phyloP scores from a whole-genome alignment of 2,113 vertebrate genomes.

The Elephantulus edwardii region DNA sequence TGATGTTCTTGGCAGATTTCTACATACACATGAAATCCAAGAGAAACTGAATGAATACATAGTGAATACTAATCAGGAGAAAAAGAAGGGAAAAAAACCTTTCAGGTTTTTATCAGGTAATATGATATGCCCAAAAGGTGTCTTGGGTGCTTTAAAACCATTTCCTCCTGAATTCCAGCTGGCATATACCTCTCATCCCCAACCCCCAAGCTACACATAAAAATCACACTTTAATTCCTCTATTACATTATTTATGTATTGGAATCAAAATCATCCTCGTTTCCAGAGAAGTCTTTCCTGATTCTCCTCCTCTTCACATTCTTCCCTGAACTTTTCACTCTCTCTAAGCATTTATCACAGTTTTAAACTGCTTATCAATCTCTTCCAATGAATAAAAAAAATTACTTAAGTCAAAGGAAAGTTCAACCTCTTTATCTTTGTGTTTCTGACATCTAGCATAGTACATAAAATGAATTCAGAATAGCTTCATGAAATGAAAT shows the following conservation, averaged over 20 bases:
- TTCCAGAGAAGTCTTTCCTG: neutral
- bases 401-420: neutral
- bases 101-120: neutral
- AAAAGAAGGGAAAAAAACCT: neutral
- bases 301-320: no score
- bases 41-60: neutral
- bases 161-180: neutral
- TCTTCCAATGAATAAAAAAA: neutral
- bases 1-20: neutral
- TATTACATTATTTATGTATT: neutral
- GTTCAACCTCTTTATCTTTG: neutral
- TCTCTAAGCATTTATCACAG: neutral
- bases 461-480: neutral
- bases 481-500: neutral
- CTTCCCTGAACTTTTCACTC: neutral
- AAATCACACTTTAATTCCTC: neutral
- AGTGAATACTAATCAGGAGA: neutral
- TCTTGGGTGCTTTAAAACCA: neutral
- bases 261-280: neutral
- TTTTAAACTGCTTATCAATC: neutral
- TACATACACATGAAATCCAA: neutral
- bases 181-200: neutral
- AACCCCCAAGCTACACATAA: neutral
- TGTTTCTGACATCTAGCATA: neutral
- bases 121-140: neutral